A percentile compares a stretch with the other conserved stretches of the same genome.
Evolutionary conservation across 2,113 vertebrate species (phyloP).

Genomic region (Ictalurus punctatus): DNA sequence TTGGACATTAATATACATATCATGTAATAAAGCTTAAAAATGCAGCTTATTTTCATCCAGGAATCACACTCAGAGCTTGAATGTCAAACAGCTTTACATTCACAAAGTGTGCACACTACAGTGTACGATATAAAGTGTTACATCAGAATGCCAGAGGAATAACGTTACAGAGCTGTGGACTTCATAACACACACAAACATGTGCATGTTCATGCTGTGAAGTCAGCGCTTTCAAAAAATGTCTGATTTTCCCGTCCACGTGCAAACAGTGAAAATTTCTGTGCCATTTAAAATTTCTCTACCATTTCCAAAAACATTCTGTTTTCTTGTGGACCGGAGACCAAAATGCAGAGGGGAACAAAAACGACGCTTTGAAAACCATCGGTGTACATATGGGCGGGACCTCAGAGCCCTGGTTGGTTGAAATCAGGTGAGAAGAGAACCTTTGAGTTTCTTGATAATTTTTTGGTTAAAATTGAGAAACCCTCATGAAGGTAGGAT

Average conservation of each 20-base stretch:
- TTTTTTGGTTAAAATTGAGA: not conserved
- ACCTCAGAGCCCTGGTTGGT: not conserved
- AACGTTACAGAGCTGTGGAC: not conserved
- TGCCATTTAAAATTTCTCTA: too few species aligned
- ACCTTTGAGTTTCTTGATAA: not conserved
- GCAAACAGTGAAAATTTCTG: too few species aligned
- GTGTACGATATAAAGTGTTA: not conserved
- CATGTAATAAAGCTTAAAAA: not conserved
- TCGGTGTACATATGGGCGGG: too few species aligned
- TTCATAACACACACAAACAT: too few species aligned
- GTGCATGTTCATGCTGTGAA: too few species aligned
- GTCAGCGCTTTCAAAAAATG: too few species aligned
- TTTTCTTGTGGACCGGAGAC: not conserved
- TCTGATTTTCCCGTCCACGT: too few species aligned
- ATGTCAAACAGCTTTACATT: too few species aligned
- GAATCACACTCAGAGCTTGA: too few species aligned
- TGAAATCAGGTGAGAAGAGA: too few species aligned
- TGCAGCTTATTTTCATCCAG: not conserved
- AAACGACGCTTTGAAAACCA: too few species aligned
- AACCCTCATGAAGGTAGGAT: not conserved
- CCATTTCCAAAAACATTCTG: too few species aligned
- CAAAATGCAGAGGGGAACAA: not conserved
- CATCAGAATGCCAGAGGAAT: not conserved
- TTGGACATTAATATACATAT: not conserved
- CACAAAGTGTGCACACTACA: not conserved